Evolutionary conservation across 2,888 invertebrate species (phyloP).

Genomic region (Gasteruption jaculator): DNA sequence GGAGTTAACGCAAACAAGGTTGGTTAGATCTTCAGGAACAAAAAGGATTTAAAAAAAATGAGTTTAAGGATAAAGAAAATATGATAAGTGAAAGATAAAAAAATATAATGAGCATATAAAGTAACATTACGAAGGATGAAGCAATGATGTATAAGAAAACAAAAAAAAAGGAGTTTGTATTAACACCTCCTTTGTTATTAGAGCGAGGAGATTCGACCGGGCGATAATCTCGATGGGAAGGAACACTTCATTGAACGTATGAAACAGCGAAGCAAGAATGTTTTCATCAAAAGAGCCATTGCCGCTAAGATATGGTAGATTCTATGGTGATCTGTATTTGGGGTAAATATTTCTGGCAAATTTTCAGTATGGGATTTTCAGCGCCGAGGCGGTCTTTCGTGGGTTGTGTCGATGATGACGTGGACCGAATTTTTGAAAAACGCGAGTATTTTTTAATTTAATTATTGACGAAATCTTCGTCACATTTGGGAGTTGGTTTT

Average conservation of each 20-base stretch:
- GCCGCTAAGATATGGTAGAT: slow-evolving; percentile 44
- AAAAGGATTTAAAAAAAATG: too few species aligned
- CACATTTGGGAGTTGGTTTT: too few species aligned
- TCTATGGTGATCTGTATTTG: too few species aligned
- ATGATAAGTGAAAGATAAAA: too few species aligned
- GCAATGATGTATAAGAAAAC: neutral
- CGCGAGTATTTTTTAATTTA: too few species aligned
- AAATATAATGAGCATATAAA: too few species aligned
- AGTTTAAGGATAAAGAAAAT: too few species aligned
- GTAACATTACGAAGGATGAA: too few species aligned
- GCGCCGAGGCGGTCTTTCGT: too few species aligned
- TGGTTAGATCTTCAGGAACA: slow-evolving; percentile 43
- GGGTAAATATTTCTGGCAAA: neutral
- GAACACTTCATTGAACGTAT: slow-evolving; percentile 45
- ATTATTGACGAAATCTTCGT: too few species aligned
- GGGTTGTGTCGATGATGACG: too few species aligned
- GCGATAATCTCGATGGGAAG: slow-evolving; percentile 38
- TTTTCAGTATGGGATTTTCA: neutral
- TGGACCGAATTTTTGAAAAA: too few species aligned
- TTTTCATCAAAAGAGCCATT: slow-evolving; percentile 43
- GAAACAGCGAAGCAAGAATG: slow-evolving; percentile 46
- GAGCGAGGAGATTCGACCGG: slow-evolving; percentile 33
- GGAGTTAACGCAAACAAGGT: slow-evolving; percentile 40
- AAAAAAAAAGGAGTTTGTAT: slow-evolving; percentile 15
- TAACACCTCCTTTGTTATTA: slow-evolving; percentile 44